Evolutionary conservation across 2,113 vertebrate genomes (phyloP).

Genomic region (Lathamus discolor): DNA sequence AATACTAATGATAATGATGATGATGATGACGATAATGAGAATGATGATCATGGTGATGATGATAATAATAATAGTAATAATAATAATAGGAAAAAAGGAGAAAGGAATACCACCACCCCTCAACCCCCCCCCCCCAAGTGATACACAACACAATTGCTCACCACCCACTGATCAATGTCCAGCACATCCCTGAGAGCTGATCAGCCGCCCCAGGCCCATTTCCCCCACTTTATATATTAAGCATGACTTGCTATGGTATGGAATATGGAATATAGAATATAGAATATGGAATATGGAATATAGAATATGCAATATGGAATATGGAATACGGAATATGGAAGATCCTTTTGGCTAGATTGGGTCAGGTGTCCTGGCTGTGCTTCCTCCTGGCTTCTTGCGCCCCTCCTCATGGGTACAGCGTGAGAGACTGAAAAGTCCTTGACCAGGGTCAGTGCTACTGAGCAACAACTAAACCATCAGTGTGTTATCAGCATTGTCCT

Average conservation of each 20-base stretch:
- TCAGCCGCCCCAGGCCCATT: background rate
- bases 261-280: background rate
- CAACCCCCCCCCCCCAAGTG: too few relatives aligned
- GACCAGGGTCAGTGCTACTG: background rate
- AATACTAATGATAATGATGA: background rate
- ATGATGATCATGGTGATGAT: background rate
- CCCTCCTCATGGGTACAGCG: background rate
- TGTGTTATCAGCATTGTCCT: background rate
- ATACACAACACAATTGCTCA: background rate
- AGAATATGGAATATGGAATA: background rate
- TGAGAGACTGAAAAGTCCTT: background rate
- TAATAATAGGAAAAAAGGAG: background rate
- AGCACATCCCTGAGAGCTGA: background rate
- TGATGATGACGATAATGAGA: too few relatives aligned
- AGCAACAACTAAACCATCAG: background rate
- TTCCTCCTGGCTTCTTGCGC: background rate
- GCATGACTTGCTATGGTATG: background rate
- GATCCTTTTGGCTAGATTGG: background rate
- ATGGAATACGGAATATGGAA: background rate
- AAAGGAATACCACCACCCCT: background rate
- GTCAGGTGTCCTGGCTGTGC: background rate
- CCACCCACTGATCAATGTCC: background rate
- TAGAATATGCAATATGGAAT: too few relatives aligned
- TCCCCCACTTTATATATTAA: background rate
- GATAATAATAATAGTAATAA: background rate